These are phyloP conservation scores for Scopus umbretta DNA, from an alignment of 2,113 vertebrate genomes.

Conservation along the genomic window DNA sequence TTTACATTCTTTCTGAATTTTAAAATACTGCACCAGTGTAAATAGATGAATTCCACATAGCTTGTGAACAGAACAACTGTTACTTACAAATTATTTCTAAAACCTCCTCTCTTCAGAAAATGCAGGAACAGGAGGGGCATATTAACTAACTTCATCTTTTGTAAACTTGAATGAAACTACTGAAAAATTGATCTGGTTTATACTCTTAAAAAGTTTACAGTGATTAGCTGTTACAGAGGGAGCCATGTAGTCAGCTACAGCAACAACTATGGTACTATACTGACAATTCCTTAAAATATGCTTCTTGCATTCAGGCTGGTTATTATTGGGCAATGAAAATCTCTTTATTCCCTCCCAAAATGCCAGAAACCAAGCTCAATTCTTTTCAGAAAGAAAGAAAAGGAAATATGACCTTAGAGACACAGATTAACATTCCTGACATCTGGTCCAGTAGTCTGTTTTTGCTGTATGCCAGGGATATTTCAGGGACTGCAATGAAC, in stretches of 20 bases:
- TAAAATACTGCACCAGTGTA: neutral
- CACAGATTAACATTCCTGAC: neutral
- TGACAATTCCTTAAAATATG: neutral
- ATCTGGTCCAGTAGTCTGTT: neutral
- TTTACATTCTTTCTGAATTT: neutral
- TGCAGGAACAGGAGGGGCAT: neutral
- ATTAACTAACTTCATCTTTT: neutral
- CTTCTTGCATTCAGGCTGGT: neutral
- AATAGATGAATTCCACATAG: neutral
- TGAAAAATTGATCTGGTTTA: neutral
- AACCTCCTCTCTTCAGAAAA: neutral
- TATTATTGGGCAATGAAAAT: neutral
- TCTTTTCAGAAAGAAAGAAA: neutral
- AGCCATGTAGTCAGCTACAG: neutral
- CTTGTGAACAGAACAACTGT: neutral
- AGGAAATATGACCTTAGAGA: neutral
- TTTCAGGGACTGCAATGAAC: neutral
- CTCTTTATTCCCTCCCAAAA: neutral
- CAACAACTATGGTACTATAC: neutral
- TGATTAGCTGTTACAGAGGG: neutral
- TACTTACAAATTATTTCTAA: neutral
- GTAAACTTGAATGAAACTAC: neutral
- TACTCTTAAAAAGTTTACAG: neutral
- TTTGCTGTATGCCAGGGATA: neutral
- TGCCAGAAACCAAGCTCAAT: neutral